phyloP scores from a whole-genome alignment of 2,888 invertebrate genomes.

The Eretmocerus hayati region DNA sequence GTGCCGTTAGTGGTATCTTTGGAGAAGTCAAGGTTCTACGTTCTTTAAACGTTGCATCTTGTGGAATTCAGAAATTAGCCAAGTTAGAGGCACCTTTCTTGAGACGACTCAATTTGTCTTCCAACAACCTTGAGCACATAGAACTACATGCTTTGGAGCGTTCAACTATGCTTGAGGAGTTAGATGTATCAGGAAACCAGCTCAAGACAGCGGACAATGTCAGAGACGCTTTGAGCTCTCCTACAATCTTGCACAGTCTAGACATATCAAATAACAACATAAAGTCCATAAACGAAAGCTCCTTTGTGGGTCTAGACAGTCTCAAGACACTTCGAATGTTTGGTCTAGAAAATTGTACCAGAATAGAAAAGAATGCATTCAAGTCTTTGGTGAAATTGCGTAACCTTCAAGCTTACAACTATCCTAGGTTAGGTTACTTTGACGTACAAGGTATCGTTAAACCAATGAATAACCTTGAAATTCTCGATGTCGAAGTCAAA shows the following conservation, averaged over 20 bases:
- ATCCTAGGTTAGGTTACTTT: conserved; percentile 73
- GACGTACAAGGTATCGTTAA: conserved; percentile 69
- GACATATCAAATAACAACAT: conserved; percentile 84
- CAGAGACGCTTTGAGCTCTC: conserved; percentile 39
- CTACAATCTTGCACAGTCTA: conserved; percentile 63
- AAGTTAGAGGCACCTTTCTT: conserved; percentile 81
- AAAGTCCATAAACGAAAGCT: conserved; percentile 64
- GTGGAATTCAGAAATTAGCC: conserved; percentile 62
- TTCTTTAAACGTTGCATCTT: conserved; percentile 72
- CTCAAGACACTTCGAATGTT: conserved; percentile 60
- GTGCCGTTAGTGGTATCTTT: conserved; percentile 68
- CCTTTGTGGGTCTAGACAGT: conserved; percentile 65
- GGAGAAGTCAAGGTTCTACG: conserved; percentile 84
- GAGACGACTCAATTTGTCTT: conserved; percentile 68
- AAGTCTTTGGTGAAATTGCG: conserved; percentile 64
- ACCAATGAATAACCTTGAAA: conserved; percentile 57
- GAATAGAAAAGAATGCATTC: conserved; percentile 78
- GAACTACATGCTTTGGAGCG: conserved; percentile 66
- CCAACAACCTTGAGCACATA: conserved; percentile 63
- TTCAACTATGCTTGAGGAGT: conserved; percentile 68
- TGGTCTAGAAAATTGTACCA: conserved; percentile 61
- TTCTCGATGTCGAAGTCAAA: conserved; percentile 78
- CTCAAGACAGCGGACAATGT: conserved; percentile 53
- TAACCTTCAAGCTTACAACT: conserved; percentile 64
- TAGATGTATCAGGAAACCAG: conserved; percentile 72